phyloP scores from a whole-genome alignment of 2,797 vertebrate genomes.

The Ptychobarbus kaznakovi region DNA sequence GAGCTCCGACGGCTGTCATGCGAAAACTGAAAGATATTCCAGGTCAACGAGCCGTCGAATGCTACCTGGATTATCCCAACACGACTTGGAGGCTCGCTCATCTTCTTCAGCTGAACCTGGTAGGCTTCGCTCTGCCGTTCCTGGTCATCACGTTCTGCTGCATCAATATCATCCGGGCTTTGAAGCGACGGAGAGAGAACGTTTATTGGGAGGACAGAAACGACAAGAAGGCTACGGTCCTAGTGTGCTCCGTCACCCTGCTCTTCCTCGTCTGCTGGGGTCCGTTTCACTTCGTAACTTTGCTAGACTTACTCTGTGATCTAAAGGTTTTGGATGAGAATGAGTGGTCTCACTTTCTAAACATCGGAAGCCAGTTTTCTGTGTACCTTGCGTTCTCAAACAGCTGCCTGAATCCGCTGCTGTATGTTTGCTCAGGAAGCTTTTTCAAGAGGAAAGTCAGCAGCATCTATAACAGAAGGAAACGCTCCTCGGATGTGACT shows the following conservation, averaged over 20 bases:
- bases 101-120: slow-evolving; percentile 77
- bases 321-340: slow-evolving; percentile 56
- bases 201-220: slow-evolving; percentile 71
- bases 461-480: slow-evolving; percentile 77
- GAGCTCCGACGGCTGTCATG: slow-evolving; percentile 77
- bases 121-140: slow-evolving; percentile 86
- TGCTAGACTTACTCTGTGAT: slow-evolving; percentile 79
- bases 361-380: slow-evolving; percentile 79
- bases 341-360: slow-evolving; percentile 62
- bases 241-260: slow-evolving; percentile 85
- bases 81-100: slow-evolving; percentile 76
- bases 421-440: slow-evolving; percentile 91
- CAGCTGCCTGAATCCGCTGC: slow-evolving; percentile 89
- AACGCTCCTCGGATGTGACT: slow-evolving; percentile 69
- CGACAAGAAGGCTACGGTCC: slow-evolving; percentile 79
- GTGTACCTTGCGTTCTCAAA: slow-evolving; percentile 85
- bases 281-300: slow-evolving; percentile 85
- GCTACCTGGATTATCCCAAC: slow-evolving; percentile 75
- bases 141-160: slow-evolving; percentile 83
- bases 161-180: slow-evolving; percentile 75
- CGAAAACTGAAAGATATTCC: slow-evolving; percentile 68
- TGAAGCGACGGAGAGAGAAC: slow-evolving; percentile 74
- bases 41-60: slow-evolving; percentile 4
- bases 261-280: slow-evolving; percentile 88
- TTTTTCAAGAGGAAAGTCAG: slow-evolving; percentile 87